phyloP scores from a whole-genome alignment of 2,113 vertebrate genomes.

The Tylochromis polylepis region DNA sequence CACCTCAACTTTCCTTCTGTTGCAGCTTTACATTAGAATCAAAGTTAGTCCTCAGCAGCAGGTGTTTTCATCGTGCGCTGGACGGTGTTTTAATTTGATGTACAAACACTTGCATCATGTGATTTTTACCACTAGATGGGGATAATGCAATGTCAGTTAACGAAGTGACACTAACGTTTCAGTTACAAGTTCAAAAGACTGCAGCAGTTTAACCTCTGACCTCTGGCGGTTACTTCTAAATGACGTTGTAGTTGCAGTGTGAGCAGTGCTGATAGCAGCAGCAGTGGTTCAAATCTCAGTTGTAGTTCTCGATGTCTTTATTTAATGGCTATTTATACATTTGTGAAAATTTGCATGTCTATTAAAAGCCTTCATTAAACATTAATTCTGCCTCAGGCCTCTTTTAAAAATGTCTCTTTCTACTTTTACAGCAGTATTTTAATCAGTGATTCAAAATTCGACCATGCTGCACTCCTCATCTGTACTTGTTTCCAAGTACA shows the following conservation, averaged over 20 bases:
- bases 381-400: neutral
- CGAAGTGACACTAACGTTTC: neutral
- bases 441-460: neutral
- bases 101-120: neutral
- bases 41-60: neutral
- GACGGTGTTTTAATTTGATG: neutral
- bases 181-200: neutral
- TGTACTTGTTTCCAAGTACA: neutral
- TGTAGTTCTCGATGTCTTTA: neutral
- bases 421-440: neutral
- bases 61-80: neutral
- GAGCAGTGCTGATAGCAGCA: neutral
- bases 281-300: neutral
- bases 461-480: neutral
- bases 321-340: neutral
- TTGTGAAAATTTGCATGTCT: neutral
- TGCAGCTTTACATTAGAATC: neutral
- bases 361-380: slow-evolving; percentile 10
- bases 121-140: slow-evolving; percentile 30
- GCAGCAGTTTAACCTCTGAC: neutral
- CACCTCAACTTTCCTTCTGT: neutral
- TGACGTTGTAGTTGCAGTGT: neutral
- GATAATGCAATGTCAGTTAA: neutral
- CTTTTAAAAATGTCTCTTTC: neutral
- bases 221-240: neutral